Percentiles rank a stretch among this genome's conserved stretches.
phyloP scores from a whole-genome alignment of 1,140 invertebrate genomes.

The Danaus plexippus region DNA sequence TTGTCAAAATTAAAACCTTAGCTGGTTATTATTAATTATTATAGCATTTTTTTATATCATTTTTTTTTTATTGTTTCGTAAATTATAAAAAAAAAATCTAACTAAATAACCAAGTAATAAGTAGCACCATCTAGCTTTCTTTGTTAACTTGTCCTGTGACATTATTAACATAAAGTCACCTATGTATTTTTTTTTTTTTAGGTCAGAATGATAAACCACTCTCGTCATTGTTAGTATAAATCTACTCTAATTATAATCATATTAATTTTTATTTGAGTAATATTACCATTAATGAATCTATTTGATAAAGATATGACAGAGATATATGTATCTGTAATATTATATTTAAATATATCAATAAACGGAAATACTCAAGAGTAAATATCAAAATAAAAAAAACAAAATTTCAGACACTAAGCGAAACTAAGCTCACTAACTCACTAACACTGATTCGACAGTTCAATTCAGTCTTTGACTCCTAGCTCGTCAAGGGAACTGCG shows the following conservation, averaged over 20 bases:
- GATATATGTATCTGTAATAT: constrained; percentile 12
- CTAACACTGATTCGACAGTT: constrained; percentile 23
- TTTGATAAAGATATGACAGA: constrained; percentile 18
- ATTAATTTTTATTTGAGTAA: constrained; percentile 2
- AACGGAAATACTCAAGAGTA: constrained; percentile 1
- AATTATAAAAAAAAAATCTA: constrained; percentile 16
- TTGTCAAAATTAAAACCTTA: constrained; percentile 14
- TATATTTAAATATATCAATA: constrained; percentile 8
- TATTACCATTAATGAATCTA: neutral
- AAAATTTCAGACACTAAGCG: constrained; percentile 7
- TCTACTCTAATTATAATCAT: constrained; percentile 5
- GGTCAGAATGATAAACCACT: constrained; percentile 4
- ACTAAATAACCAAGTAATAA: constrained; percentile 18
- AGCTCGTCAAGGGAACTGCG: constrained; percentile 45
- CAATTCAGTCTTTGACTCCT: constrained; percentile 34
- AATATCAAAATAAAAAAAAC: constrained; percentile 2
- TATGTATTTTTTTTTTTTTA: constrained; percentile 4
- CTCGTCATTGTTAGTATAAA: constrained; percentile 6
- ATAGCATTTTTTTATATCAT: constrained; percentile 14
- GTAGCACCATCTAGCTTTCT: constrained; percentile 22
- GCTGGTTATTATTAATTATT: constrained; percentile 12
- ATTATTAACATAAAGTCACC: neutral
- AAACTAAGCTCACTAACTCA: constrained; percentile 13
- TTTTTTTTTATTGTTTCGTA: constrained; percentile 17
- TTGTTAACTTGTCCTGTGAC: constrained; percentile 1